Base-by-base conservation (phyloP, 1,140 invertebrate species). In the Lerema accius region DNA sequence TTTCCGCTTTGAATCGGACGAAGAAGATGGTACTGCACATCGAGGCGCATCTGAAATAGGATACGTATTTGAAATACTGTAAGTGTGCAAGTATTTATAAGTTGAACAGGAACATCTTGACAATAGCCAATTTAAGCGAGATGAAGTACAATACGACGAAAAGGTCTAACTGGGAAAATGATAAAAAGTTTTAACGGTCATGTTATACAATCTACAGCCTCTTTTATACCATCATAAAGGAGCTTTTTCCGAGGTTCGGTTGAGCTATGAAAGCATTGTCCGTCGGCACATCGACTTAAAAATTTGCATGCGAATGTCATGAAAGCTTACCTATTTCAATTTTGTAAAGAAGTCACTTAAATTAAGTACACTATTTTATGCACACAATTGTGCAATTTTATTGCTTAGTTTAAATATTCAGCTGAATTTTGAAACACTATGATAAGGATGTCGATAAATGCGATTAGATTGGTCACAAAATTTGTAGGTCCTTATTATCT, bases 61-160 rank as follows among this genome's bases (percentile, higher is more conserved):
- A 37, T 16, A 28, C 26, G 10, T 23, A 23, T 48, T 40, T 59
- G 16, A 59, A 40, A 60, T 50, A 49, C 40, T 51, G 37, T 63
- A 63, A 62, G 45, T 61, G 37, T 58, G 58, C 63, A 62, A 67
- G 59, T 67, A 63, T 55, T 49, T 56, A 19, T 48, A 39, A 46
- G 17, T 59, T 32, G 19, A 42, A 43, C 16, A 17, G 5, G 2
- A 19, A 11, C 3, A 17, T 53, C 28, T 1, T 32, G 0, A 32
- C 14, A 19, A 32, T 3, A 26, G 23, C 26, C 23, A 32, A 11
- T 32, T 32, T 7, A 28, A 0, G 7, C 1, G 11, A 28, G 16
- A 7, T 26, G 9, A 28, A n/a, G 16, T 45, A 11, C 42, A 11
- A 28, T 14, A 13, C 11, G 7, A 11, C 23, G 23, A 48, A 48